Evolutionary conservation across 1,140 invertebrate species (phyloP).

Genomic region (Philotrypesis tridentata): DNA sequence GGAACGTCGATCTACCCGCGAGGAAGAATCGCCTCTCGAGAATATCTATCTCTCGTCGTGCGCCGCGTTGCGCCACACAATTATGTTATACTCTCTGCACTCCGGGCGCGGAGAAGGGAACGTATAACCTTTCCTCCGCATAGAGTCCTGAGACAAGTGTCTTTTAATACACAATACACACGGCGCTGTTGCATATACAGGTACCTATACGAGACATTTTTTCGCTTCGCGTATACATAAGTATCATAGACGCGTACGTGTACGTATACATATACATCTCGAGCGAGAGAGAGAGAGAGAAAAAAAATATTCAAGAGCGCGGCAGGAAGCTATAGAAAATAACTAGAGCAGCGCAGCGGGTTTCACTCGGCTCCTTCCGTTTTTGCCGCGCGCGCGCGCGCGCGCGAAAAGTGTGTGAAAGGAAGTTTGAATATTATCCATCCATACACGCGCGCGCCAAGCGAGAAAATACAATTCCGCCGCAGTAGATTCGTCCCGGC

Average conservation of each 20-base stretch:
- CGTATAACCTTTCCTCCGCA: neutral
- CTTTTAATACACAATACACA: too few species aligned
- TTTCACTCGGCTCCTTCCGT: neutral
- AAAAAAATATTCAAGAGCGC: conserved; percentile 16
- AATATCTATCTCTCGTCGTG: neutral
- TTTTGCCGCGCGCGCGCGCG: too few species aligned
- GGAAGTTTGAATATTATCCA: neutral
- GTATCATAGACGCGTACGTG: too few species aligned
- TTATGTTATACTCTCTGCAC: neutral
- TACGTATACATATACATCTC: neutral
- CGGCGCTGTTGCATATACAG: too few species aligned
- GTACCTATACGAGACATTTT: neutral
- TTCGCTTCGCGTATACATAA: too few species aligned
- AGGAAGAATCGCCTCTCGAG: conserved; percentile 6
- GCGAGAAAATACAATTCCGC: neutral
- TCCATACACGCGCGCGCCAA: neutral
- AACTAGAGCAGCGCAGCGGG: neutral
- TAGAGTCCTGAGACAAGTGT: neutral
- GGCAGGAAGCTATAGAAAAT: neutral
- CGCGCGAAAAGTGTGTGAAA: neutral
- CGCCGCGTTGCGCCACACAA: conserved; percentile 39
- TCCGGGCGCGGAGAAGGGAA: neutral
- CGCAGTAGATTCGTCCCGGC: too few species aligned
- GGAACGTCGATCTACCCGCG: conserved; percentile 12
- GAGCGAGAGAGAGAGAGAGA: neutral